Base-by-base conservation (phyloP, 2,113 vertebrate species). In the Ictalurus punctatus region DNA sequence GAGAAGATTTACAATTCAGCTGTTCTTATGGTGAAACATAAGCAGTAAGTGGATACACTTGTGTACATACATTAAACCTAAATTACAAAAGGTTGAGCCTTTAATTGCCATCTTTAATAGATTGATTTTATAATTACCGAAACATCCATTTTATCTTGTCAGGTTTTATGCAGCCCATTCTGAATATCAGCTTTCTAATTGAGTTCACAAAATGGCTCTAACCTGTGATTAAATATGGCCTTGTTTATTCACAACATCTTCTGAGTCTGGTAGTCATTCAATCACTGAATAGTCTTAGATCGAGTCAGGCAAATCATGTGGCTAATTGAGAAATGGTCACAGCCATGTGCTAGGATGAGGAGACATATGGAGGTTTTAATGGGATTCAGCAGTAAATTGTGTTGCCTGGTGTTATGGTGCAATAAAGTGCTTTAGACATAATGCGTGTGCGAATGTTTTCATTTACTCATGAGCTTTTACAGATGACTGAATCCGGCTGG, bases 1-100 rank as follows among this genome's bases (percentile, higher is more conserved):
- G 90, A 92, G 90, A 88, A 87, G 91, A 94, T 93, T 91, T 91
- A n/a, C 59, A 85, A 89, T 92, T 92, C 92, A 91, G 93, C 90
- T 90, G 88, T 94, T 93, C 80, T 91, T 78, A 89, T 69, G 86
- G 83, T 74, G 71, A 54, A 89, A 87, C 86, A 73, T 83, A 86
- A 48, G 73, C 54, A 56, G 80, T 76, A 25, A 59, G 56, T 89
- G 87, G 59, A 83, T 84, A 86, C 81, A 87, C 87, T 88, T 87
- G 88, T 86, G 67, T 83, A 87, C 81, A 87, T 84, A 89, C 78
- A 89, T 89, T 92, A 80, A 56, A 56, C 56, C 82, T 87, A 86
- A 92, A 88, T 89, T 86, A 88, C 63, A 87, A 71, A 56, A 21
- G 58, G 52, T 79, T 83, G 78, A 52, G 34, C 8, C 54, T 58